These are phyloP conservation scores for Heliconius eleuchia DNA, from an alignment of 1,140 invertebrate genomes.

Conservation along the genomic window DNA sequence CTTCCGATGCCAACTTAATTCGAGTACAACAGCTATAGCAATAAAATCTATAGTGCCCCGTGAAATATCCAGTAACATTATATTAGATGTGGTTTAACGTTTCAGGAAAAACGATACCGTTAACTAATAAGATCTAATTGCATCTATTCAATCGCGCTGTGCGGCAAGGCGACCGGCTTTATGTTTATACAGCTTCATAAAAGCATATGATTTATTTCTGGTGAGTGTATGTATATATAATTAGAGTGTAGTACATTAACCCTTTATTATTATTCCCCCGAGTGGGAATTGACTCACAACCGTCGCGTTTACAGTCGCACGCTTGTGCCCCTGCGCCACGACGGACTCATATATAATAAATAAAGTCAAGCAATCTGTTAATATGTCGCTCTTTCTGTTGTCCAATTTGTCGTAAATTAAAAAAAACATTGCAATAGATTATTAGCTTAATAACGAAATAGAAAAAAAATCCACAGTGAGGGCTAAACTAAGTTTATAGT, in stretches of 20 bases:
- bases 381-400: neutral
- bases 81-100: neutral
- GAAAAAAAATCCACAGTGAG: too few species aligned
- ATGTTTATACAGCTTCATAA: conserved; percentile 8
- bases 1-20: neutral
- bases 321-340: too few species aligned
- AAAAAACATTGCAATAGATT: too few species aligned
- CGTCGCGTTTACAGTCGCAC: too few species aligned
- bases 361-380: too few species aligned
- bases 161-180: neutral
- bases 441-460: too few species aligned
- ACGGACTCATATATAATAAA: too few species aligned
- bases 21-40: neutral
- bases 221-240: neutral
- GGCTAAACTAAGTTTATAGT: too few species aligned
- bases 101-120: conserved; percentile 12
- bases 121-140: conserved; percentile 12
- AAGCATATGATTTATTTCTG: neutral
- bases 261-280: too few species aligned
- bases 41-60: neutral
- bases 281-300: too few species aligned
- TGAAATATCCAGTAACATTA: conserved; percentile 1
- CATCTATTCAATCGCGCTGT: neutral
- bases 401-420: neutral
- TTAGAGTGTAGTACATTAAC: neutral